Evolutionary conservation across 2,888 invertebrate species (phyloP).

Genomic region (Apeira syringaria): DNA sequence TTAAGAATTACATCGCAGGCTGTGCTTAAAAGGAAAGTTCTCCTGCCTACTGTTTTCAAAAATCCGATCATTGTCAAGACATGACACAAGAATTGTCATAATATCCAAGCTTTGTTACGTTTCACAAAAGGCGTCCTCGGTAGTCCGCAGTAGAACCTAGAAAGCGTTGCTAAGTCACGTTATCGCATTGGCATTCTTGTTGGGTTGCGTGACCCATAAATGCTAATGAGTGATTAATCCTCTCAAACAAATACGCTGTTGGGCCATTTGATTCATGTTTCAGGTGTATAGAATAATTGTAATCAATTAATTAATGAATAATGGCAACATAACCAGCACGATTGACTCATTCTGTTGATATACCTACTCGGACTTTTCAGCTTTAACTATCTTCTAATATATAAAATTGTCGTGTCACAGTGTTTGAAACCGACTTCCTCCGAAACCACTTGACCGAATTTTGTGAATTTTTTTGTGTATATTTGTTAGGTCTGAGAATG

Average conservation of each 20-base stretch:
- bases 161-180: background rate
- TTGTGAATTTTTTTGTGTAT: background rate
- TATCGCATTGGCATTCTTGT: background rate
- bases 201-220: conserved; percentile 3
- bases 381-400: conserved; percentile 10
- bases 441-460: too few relatives aligned
- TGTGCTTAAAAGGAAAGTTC: too few relatives aligned
- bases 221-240: conserved; percentile 16
- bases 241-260: conserved; percentile 11
- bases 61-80: too few relatives aligned
- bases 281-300: conserved; percentile 28
- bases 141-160: too few relatives aligned
- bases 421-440: too few relatives aligned
- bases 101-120: too few relatives aligned
- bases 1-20: too few relatives aligned
- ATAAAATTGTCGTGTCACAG: too few relatives aligned
- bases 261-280: conserved; percentile 12
- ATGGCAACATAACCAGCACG: conserved; percentile 18
- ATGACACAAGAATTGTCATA: too few relatives aligned
- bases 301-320: conserved; percentile 40
- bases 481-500: too few relatives aligned
- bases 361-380: conserved; percentile 12
- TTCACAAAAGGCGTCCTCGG: too few relatives aligned
- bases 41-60: too few relatives aligned
- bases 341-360: conserved; percentile 34